Conservation (phyloP, 2,113 vertebrate genomes). For the Charadrius vociferus region DNA sequence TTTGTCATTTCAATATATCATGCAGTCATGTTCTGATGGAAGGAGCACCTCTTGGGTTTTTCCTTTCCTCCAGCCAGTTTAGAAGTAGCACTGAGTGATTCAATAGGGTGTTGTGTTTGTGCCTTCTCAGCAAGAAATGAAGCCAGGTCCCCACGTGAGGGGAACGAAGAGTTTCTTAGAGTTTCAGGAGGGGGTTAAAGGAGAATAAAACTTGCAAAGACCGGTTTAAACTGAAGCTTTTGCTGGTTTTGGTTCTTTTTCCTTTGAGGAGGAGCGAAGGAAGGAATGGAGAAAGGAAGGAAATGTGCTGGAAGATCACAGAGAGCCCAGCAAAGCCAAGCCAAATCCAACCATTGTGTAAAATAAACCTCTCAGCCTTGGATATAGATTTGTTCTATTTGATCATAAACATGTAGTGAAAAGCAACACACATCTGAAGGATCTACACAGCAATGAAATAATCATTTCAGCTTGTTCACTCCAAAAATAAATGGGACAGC, state of each 20-base stretch:
- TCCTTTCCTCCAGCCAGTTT: background rate
- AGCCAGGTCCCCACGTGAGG: background rate
- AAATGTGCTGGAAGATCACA: background rate
- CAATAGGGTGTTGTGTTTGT: background rate
- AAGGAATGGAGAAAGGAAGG: background rate
- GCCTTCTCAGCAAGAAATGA: background rate
- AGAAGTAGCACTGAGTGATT: background rate
- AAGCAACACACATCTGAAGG: background rate
- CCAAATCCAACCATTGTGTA: background rate
- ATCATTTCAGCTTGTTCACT: background rate
- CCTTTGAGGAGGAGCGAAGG: background rate
- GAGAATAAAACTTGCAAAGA: background rate
- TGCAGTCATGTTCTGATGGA: background rate
- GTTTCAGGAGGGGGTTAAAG: background rate
- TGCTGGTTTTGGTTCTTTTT: background rate
- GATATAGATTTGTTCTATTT: background rate
- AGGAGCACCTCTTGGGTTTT: background rate
- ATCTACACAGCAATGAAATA: no score
- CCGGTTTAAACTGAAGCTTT: background rate
- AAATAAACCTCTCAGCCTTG: background rate
- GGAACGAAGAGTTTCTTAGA: background rate
- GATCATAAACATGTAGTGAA: background rate
- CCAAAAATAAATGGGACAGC: background rate
- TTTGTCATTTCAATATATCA: background rate
- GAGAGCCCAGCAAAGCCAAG: background rate